phyloP scores from a whole-genome alignment of 1,140 invertebrate species.

The Listronotus oregonensis region DNA sequence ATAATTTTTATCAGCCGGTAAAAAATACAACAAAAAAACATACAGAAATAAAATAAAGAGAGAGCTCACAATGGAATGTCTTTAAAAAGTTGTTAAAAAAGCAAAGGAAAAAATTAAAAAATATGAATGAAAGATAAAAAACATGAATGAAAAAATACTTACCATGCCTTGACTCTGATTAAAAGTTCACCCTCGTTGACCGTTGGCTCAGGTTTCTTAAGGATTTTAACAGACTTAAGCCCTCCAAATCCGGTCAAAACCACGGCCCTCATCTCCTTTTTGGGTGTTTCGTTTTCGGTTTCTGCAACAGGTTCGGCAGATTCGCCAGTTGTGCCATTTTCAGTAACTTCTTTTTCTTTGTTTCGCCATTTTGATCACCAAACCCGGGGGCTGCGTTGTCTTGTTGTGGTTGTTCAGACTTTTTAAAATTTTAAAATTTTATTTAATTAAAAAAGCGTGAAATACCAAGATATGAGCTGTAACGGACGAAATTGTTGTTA shows the following conservation, averaged over 20 bases:
- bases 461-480: slow-evolving; percentile 6
- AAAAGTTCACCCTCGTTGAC: slow-evolving; percentile 78
- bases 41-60: too few species aligned
- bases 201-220: slow-evolving; percentile 77
- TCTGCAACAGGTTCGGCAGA: slow-evolving; percentile 57
- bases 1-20: too few species aligned
- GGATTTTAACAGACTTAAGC: slow-evolving; percentile 80
- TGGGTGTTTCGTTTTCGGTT: slow-evolving; percentile 64
- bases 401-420: slow-evolving; percentile 41
- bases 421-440: slow-evolving; percentile 25
- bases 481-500: slow-evolving; percentile 20
- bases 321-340: slow-evolving; percentile 60
- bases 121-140: background rate
- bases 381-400: slow-evolving; percentile 57
- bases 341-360: slow-evolving; percentile 56
- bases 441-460: slow-evolving; percentile 11
- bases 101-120: too few species aligned
- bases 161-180: slow-evolving; percentile 85
- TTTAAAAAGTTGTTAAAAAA: too few species aligned
- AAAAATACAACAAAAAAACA: too few species aligned
- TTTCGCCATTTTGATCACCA: slow-evolving; percentile 60
- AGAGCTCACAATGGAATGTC: too few species aligned
- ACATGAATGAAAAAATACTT: slow-evolving; percentile 56
- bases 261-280: slow-evolving; percentile 84
- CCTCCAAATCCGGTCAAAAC: slow-evolving; percentile 84